A percentile compares a stretch with the other conserved stretches of the same genome.
phyloP scores from a whole-genome alignment of 2,888 invertebrate genomes.

The Teleiodes luculella region DNA sequence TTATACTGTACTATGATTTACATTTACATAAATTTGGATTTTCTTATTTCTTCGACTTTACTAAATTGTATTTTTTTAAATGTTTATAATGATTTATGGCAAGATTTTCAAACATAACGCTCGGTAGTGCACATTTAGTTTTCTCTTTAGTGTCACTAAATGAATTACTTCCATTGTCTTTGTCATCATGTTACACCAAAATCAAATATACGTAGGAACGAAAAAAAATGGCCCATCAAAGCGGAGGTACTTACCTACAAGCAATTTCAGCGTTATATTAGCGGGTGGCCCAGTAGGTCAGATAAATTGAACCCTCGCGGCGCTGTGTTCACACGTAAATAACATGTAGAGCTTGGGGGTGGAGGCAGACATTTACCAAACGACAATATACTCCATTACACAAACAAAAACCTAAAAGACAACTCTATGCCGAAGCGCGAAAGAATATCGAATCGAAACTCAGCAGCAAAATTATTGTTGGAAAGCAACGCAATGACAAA shows the following conservation, averaged over 20 bases:
- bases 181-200: not conserved
- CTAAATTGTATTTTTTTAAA: no score
- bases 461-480: conserved; percentile 26
- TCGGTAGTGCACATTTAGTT: no score
- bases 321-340: conserved; percentile 78
- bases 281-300: conserved; percentile 76
- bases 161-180: not conserved
- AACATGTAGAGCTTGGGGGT: conserved; percentile 72
- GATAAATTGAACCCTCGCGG: conserved; percentile 77
- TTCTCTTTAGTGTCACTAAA: no score
- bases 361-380: conserved; percentile 41
- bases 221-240: conserved; percentile 40
- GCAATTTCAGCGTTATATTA: conserved; percentile 69
- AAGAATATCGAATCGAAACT: not conserved
- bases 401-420: not conserved
- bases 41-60: no score
- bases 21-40: no score
- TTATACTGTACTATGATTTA: not conserved
- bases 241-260: conserved; percentile 38
- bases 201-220: not conserved
- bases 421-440: not conserved
- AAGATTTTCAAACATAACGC: no score
- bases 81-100: no score
- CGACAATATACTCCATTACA: conserved; percentile 1
- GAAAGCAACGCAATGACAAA: conserved; percentile 47